A percentile compares a stretch with the other conserved stretches of the same genome.
These are phyloP conservation scores for Tauraco hartlaubi DNA, from an alignment of 2,797 vertebrate species.

Conservation along the genomic window DNA sequence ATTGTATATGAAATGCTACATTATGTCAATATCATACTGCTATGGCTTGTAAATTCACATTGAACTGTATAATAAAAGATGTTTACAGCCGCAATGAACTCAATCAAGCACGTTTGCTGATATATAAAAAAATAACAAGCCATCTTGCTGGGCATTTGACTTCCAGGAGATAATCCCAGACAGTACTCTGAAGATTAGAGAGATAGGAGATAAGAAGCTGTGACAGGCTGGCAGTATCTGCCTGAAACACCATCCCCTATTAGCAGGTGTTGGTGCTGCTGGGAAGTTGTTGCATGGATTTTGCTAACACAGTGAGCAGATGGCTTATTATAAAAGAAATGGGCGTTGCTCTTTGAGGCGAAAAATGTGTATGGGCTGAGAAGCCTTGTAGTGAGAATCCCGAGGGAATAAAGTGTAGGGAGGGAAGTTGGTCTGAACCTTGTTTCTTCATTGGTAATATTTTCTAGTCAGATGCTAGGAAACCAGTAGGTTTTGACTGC, in stretches of 20 bases:
- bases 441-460: neutral
- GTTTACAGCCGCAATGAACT: constrained; percentile 22
- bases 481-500: neutral
- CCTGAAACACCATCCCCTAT: constrained; percentile 19
- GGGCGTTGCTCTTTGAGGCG: neutral
- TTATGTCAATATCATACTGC: neutral
- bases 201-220: constrained; percentile 42
- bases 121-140: neutral
- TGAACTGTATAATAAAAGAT: constrained; percentile 9
- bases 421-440: neutral
- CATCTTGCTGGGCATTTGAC: constrained; percentile 48
- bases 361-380: neutral
- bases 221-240: constrained; percentile 17
- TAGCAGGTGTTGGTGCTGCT: constrained; percentile 42
- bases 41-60: neutral
- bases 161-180: constrained; percentile 47
- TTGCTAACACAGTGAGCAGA: neutral
- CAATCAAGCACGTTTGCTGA: neutral
- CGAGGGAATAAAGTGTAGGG: neutral
- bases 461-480: neutral
- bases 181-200: constrained; percentile 41
- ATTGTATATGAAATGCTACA: neutral
- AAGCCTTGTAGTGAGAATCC: neutral
- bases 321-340: constrained; percentile 3
- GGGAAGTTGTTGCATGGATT: constrained; percentile 7